Evolutionary conservation across 2,888 invertebrate genomes (phyloP).

Genomic region (Aphodius sticticus): DNA sequence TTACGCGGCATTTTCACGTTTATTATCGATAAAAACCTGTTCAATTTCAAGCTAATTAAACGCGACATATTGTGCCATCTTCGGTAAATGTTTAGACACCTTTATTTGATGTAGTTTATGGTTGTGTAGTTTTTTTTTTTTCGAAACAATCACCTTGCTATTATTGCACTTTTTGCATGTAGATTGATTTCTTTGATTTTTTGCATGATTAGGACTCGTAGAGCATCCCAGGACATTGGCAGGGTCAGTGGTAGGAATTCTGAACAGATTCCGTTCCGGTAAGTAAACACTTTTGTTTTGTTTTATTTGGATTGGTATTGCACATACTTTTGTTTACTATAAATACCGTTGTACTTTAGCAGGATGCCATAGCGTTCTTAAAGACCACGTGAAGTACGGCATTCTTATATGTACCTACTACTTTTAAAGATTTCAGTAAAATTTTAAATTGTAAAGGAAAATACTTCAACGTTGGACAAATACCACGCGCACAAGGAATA

Average conservation of each 20-base stretch:
- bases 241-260: conserved; percentile 60
- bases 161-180: conserved; percentile 35
- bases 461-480: too few relatives aligned
- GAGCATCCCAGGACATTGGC: conserved; percentile 82
- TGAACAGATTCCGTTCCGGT: conserved; percentile 55
- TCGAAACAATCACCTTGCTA: background rate
- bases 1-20: background rate
- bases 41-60: conserved; percentile 7
- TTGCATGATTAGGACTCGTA: conserved; percentile 76
- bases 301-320: conserved; percentile 29
- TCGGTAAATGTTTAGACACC: conserved; percentile 15
- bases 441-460: too few relatives aligned
- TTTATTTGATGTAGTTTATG: background rate
- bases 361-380: too few relatives aligned
- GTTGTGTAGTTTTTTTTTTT: conserved; percentile 11
- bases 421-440: too few relatives aligned
- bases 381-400: too few relatives aligned
- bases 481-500: too few relatives aligned
- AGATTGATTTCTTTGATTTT: conserved; percentile 53
- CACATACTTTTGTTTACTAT: conserved; percentile 5
- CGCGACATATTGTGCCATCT: conserved; percentile 1
- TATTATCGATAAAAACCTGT: background rate
- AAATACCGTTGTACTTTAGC: too few relatives aligned
- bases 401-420: too few relatives aligned
- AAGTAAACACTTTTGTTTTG: conserved; percentile 44